Evolutionary conservation across 2,888 invertebrate genomes (phyloP).

Genomic region (Halocaridina rubra): DNA sequence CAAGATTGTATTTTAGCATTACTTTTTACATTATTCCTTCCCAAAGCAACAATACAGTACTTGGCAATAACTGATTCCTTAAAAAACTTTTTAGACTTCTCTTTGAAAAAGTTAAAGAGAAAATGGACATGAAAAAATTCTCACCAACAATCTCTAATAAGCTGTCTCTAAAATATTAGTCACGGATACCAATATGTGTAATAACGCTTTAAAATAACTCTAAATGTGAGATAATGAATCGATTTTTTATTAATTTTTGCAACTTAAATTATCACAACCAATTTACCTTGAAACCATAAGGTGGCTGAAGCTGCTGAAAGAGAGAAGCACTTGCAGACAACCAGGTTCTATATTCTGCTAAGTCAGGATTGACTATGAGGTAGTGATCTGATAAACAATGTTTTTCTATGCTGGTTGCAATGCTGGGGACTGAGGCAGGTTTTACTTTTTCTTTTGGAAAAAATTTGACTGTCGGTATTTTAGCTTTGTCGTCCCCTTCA

Average conservation of each 20-base stretch:
- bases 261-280: no score
- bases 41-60: neutral
- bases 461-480: conserved; percentile 32
- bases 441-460: conserved; percentile 15
- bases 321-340: conserved; percentile 21
- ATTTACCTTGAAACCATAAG: conserved; percentile 30
- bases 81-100: neutral
- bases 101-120: neutral
- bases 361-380: neutral
- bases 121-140: no score
- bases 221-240: no score
- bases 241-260: no score
- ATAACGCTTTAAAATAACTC: no score
- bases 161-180: no score
- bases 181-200: no score
- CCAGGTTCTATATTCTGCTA: conserved; percentile 24
- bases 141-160: no score
- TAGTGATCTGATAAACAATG: conserved; percentile 38
- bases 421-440: no score
- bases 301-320: conserved; percentile 15
- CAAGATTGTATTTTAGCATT: neutral
- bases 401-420: conserved; percentile 25
- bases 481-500: conserved; percentile 33
- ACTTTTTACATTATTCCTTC: neutral
- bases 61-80: neutral